Conservation (phyloP, 2,797 vertebrate species). For the Manis javanica region DNA sequence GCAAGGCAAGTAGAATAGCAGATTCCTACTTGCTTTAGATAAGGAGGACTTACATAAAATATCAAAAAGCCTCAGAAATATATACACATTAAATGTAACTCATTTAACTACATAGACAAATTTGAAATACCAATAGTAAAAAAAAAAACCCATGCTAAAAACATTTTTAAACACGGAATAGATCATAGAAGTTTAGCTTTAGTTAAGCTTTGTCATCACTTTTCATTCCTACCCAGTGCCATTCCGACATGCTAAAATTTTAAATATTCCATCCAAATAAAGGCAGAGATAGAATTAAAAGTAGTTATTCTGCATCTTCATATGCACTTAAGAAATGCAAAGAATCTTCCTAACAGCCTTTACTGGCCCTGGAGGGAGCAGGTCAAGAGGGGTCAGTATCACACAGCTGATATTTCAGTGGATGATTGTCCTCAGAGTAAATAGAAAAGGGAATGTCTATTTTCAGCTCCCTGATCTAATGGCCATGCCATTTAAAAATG, state of each 20-base stretch:
- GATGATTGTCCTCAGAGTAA: background rate
- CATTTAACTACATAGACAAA: background rate
- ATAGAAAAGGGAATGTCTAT: background rate
- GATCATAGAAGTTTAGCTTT: conserved; percentile 13
- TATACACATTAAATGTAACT: background rate
- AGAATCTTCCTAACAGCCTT: background rate
- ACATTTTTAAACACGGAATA: conserved; percentile 3
- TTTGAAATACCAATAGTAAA: conserved; percentile 2
- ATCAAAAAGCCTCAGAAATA: background rate
- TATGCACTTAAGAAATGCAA: background rate
- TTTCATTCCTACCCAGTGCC: background rate
- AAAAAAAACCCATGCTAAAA: background rate
- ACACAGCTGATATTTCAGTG: background rate
- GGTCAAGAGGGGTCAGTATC: background rate
- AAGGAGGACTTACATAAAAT: background rate
- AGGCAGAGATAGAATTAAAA: background rate
- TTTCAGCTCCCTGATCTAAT: conserved; percentile 13
- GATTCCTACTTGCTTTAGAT: conserved; percentile 10
- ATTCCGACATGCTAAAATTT: background rate
- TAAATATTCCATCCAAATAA: background rate
- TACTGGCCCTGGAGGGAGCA: background rate
- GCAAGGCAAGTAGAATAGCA: background rate
- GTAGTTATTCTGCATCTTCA: background rate
- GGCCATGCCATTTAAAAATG: background rate
- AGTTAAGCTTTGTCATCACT: conserved; percentile 13